Evolutionary conservation across 2,113 vertebrate species (phyloP).

Genomic region (Xenus cinereus): DNA sequence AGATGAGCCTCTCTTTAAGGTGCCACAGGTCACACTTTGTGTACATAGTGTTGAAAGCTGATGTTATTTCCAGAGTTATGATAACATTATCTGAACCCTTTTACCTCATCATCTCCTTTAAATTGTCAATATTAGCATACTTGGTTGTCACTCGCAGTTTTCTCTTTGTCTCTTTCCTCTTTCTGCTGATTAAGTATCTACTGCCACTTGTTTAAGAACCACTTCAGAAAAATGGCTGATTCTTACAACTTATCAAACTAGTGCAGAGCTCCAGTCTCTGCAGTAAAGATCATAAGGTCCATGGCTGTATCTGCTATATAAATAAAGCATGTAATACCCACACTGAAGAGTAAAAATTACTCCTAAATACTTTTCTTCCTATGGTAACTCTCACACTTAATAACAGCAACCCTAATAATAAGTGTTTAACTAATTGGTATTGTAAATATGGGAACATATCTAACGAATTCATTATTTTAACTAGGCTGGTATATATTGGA

Average conservation of each 20-base stretch:
- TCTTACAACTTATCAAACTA: background rate
- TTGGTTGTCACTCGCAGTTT: background rate
- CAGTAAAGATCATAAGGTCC: background rate
- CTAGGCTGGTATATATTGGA: background rate
- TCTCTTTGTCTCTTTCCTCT: background rate
- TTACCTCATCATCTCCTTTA: background rate
- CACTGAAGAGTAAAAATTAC: background rate
- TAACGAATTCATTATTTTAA: background rate
- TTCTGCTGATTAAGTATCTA: background rate
- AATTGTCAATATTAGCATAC: background rate
- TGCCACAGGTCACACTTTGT: background rate
- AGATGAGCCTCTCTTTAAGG: background rate
- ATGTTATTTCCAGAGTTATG: background rate
- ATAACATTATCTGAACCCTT: background rate
- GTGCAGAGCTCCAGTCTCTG: background rate
- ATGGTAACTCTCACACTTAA: background rate
- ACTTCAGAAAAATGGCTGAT: background rate
- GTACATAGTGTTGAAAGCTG: background rate
- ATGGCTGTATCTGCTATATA: background rate
- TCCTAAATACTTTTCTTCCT: background rate
- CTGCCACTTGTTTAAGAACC: background rate
- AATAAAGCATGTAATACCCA: background rate
- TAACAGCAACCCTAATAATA: background rate
- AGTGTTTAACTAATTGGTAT: background rate
- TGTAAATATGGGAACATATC: background rate